These are phyloP conservation scores for Bombus superbus DNA, from an alignment of 1,140 invertebrate genomes.

Conservation along the genomic window DNA sequence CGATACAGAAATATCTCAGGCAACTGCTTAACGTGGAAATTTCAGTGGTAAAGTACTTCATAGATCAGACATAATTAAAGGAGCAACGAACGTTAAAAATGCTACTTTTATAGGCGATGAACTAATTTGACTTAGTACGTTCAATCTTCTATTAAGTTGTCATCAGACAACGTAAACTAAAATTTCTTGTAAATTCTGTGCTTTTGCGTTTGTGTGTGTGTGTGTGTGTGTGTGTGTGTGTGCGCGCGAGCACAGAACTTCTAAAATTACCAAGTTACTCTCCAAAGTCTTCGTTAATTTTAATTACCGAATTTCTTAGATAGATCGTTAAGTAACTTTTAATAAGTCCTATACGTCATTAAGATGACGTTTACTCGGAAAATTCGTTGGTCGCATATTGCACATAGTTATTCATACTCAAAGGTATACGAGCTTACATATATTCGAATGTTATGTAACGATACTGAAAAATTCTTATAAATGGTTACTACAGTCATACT, in stretches of 20 bases:
- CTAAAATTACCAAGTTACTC: not conserved
- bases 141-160: not conserved
- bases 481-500: not conserved
- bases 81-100: not conserved
- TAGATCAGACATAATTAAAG: not conserved
- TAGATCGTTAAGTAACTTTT: not conserved
- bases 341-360: not conserved
- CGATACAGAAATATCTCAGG: not conserved
- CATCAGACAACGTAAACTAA: not conserved
- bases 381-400: not conserved
- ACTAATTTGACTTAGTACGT: not conserved
- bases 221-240: not conserved
- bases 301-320: not conserved
- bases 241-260: not conserved
- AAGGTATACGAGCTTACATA: not conserved
- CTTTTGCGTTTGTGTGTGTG: accelerated
- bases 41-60: not conserved
- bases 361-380: not conserved
- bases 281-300: not conserved
- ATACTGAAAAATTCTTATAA: not conserved
- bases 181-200: no score
- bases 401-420: not conserved
- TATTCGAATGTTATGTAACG: not conserved
- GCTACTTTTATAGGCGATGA: not conserved
- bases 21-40: not conserved